Conservation (phyloP, 2,888 invertebrate genomes). For the Perizoma flavofasciatum region DNA sequence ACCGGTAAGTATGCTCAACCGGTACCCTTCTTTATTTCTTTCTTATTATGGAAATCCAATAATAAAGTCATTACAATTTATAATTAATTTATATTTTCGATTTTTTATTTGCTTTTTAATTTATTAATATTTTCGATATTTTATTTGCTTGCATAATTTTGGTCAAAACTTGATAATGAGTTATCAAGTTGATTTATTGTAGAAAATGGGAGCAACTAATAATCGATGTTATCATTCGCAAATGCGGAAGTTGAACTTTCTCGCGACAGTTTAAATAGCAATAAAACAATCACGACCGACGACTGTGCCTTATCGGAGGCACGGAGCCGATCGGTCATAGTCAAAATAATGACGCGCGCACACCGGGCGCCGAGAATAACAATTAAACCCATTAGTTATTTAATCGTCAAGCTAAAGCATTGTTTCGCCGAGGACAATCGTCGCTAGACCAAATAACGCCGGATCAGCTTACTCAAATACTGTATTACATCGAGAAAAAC, state of each 20-base stretch:
- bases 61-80: no score
- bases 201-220: not conserved
- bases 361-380: conserved; percentile 55
- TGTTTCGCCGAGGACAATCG: conserved; percentile 76
- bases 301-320: conserved; percentile 75
- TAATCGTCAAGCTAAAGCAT: conserved; percentile 71
- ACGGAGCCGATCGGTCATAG: conserved; percentile 74
- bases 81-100: no score
- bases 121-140: no score
- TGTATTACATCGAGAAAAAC: conserved; percentile 59
- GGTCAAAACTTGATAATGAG: not conserved
- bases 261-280: conserved; percentile 65
- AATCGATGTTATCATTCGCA: conserved; percentile 22
- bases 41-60: conserved; percentile 41
- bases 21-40: conserved; percentile 46
- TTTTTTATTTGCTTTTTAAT: conserved; percentile 7
- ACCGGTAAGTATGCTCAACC: conserved; percentile 50
- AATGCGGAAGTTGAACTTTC: conserved; percentile 61
- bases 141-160: conserved; percentile 2
- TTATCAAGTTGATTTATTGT: not conserved
- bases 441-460: conserved; percentile 78
- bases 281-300: conserved; percentile 57
- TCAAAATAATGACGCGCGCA: conserved; percentile 74
- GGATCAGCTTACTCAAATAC: conserved; percentile 66
- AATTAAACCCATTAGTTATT: conserved; percentile 78